Conservation (phyloP, 30 jellyfish, hydroid and myxozoan genomes). For the Chrysaora quinquecirrha region DNA sequence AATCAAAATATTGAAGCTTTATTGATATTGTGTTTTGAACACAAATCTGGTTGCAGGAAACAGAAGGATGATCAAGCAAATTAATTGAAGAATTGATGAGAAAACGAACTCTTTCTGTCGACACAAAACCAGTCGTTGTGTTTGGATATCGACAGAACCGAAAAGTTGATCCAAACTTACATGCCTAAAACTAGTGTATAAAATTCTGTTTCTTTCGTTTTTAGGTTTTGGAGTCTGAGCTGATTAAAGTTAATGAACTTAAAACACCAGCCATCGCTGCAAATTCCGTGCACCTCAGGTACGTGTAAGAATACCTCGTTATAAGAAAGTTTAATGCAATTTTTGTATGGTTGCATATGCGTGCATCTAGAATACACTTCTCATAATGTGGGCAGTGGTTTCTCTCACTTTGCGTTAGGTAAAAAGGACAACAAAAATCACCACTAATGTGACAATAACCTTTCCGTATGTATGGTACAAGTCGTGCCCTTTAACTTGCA, state of each 20-base stretch:
- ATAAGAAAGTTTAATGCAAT: background rate
- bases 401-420: too few species aligned
- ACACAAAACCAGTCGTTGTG: too few species aligned
- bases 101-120: too few species aligned
- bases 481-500: too few species aligned
- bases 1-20: background rate
- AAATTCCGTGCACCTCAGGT: background rate
- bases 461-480: too few species aligned
- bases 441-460: too few species aligned
- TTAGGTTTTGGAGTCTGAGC: slow-evolving; percentile 28
- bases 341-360: background rate
- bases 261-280: slow-evolving; percentile 66
- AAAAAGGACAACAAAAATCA: too few species aligned
- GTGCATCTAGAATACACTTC: background rate
- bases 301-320: background rate
- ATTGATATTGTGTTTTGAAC: background rate
- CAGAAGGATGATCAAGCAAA: too few species aligned
- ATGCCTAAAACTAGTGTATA: background rate
- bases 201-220: background rate
- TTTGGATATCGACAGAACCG: too few species aligned
- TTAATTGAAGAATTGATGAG: too few species aligned
- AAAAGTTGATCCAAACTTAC: background rate
- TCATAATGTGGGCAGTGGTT: too few species aligned
- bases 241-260: slow-evolving; percentile 6
- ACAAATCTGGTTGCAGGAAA: too few species aligned